phyloP scores from a whole-genome alignment of 2,797 vertebrate genomes.

The Silurus lanzhouensis region DNA sequence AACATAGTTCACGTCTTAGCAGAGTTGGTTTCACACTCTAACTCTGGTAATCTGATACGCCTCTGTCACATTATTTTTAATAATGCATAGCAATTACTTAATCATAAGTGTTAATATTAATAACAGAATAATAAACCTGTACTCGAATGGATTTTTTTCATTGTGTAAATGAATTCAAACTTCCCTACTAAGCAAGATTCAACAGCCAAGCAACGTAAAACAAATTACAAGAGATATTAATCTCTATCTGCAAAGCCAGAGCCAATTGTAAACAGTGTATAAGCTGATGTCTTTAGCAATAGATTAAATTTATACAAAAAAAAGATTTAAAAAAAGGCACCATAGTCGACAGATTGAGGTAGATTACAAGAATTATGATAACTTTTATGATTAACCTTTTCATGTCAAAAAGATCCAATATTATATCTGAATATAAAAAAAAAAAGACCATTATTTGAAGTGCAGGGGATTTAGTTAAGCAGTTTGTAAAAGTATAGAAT shows the following conservation, averaged over 20 bases:
- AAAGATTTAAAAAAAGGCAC: constrained; percentile 11
- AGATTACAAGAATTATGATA: constrained; percentile 47
- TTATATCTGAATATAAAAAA: not conserved
- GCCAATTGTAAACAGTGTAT: constrained; percentile 53
- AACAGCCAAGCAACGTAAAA: constrained; percentile 39
- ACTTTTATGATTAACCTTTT: constrained; percentile 36
- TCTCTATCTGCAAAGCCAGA: constrained; percentile 49
- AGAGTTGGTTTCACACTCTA: not conserved
- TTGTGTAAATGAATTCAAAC: not conserved
- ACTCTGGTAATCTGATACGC: not conserved
- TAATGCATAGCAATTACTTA: not conserved
- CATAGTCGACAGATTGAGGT: constrained; percentile 31
- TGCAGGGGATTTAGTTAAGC: not conserved
- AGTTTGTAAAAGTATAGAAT: not conserved
- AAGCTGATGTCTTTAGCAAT: constrained; percentile 49
- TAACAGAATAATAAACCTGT: constrained; percentile 1
- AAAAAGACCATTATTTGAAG: not conserved
- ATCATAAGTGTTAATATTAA: constrained; percentile 5
- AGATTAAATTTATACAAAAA: constrained; percentile 33
- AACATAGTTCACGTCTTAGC: not conserved
- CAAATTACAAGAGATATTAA: constrained; percentile 52
- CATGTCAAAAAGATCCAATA: not conserved
- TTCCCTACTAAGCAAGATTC: not conserved
- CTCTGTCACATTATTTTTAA: not conserved
- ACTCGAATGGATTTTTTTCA: not conserved